Evolutionary conservation across 2,888 invertebrate genomes (phyloP), one percentile per base, ranked within the genome.

Genomic region (Baccha elongata): DNA sequence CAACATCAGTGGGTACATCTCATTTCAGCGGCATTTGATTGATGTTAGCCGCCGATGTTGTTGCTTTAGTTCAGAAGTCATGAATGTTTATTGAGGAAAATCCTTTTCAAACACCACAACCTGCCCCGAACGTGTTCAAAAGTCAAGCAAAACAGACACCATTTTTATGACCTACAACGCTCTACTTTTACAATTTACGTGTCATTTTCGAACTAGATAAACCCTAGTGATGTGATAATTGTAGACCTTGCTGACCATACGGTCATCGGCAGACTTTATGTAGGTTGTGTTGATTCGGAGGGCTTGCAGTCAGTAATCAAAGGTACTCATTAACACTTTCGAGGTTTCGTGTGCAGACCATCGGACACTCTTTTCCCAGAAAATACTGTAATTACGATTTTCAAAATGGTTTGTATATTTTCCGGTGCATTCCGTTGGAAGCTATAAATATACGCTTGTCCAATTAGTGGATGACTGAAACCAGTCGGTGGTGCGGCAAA

Each of bases 241-340:
- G 71, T 60, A 50, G 62, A 53, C 35, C 40, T 48, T 46, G 15
- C 21, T 44, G 62, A 53, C 35, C 40, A 42, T 46, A n/a, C 21
- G 40, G 44, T 29, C 26, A 42, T 29, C 60, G 44, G 17, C 68
- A 64, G 46, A 60, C 40, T 55, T 13, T 23, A 58, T 40, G 11
- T 69, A 75, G 75, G 69, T 69, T 64, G 50, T 62, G 62, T 68
- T 73, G 62, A n/a, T 58, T 58, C 1, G 40, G 23, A 26, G 55
- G 55, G 58, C 58, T 15, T 40, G 19, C 40, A 52, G 37, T 35
- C 37, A 32, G 62, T 71, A 69, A 75, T 69, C 69, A 52, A 58
- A 65, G 75, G 64, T 69, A 60, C 75, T 81, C 69, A 75, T 81
- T 81, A 75, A 65, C 80, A 81, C 80, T 71, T 78, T 37, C 68